These are phyloP conservation scores for Porites divaricata DNA, from an alignment of 92 coral and sea anemone genomes.

Conservation along the genomic window DNA sequence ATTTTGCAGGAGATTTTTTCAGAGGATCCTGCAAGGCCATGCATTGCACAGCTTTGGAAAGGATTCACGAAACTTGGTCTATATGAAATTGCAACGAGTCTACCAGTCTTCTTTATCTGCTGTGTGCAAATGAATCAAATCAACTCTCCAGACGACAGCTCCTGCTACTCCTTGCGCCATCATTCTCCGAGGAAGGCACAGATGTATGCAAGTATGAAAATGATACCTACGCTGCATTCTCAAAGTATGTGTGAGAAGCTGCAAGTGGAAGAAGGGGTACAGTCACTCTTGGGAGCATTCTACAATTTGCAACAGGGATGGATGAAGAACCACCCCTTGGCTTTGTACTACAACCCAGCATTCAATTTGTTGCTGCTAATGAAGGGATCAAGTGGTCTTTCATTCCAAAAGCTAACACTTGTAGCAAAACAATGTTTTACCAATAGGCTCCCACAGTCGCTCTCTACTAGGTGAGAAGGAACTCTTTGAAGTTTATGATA, in stretches of 20 bases:
- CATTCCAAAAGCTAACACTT: constrained; percentile 26
- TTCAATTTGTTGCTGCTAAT: constrained; percentile 37
- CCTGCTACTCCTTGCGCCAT: constrained; percentile 44
- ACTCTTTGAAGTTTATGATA: constrained; percentile 4
- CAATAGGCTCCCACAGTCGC: background rate
- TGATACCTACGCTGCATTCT: constrained; percentile 30
- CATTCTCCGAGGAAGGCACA: constrained; percentile 57
- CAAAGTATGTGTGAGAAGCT: constrained; percentile 42
- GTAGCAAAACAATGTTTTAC: constrained; percentile 1
- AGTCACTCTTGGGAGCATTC: constrained; percentile 60
- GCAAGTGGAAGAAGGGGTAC: constrained; percentile 59
- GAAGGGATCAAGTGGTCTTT: constrained; percentile 34
- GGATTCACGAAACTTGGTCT: constrained; percentile 55
- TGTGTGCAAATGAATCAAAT: constrained; percentile 51
- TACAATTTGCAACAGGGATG: constrained; percentile 58
- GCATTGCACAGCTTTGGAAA: constrained; percentile 39
- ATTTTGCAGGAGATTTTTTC: constrained; percentile 53
- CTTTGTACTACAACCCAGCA: constrained; percentile 38
- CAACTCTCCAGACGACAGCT: constrained; percentile 33
- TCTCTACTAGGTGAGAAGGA: constrained; percentile 12
- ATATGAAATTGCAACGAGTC: constrained; percentile 23
- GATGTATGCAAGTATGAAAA: constrained; percentile 34
- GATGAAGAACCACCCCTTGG: constrained; percentile 65
- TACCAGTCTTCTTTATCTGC: constrained; percentile 39
- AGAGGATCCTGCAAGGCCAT: constrained; percentile 17